Evolutionary conservation across 2,113 vertebrate genomes (phyloP).

Genomic region (Semicossyphus pulcher): DNA sequence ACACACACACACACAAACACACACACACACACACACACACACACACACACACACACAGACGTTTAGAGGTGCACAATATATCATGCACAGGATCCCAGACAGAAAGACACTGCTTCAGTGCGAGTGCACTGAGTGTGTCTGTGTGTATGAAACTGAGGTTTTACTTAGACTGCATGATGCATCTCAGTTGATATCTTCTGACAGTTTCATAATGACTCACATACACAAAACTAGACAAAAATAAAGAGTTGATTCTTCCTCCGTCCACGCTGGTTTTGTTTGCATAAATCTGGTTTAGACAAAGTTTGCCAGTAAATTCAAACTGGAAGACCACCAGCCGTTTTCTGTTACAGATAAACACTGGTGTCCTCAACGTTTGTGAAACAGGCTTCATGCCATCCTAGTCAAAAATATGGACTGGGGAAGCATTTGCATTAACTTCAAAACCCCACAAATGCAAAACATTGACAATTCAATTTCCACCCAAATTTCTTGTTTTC

Average conservation of each 20-base stretch:
- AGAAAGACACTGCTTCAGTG: constrained; percentile 5
- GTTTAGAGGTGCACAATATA: constrained; percentile 34
- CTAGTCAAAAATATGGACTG: neutral
- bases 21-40: constrained; percentile 22
- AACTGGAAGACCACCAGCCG: neutral
- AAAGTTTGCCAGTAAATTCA: neutral
- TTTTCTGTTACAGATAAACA: constrained; percentile 11
- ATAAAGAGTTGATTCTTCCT: neutral
- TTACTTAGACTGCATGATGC: neutral
- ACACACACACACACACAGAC: constrained; percentile 17
- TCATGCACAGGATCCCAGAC: constrained; percentile 7
- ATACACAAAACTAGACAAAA: neutral
- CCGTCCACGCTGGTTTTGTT: neutral
- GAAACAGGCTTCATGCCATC: neutral
- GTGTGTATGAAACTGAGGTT: constrained; percentile 4
- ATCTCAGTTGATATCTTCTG: neutral
- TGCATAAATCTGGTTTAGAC: constrained; percentile 4
- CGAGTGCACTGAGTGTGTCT: no score
- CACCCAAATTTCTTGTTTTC: neutral
- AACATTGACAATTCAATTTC: neutral
- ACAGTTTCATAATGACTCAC: neutral
- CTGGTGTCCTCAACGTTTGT: neutral
- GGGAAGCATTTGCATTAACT: constrained; percentile 8
- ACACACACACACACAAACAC: constrained; percentile 33
- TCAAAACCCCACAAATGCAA: neutral